A percentile compares a stretch with the other conserved stretches of the same genome.
Conservation (phyloP, 2,113 vertebrate species). For the Pampusana beccarii region DNA sequence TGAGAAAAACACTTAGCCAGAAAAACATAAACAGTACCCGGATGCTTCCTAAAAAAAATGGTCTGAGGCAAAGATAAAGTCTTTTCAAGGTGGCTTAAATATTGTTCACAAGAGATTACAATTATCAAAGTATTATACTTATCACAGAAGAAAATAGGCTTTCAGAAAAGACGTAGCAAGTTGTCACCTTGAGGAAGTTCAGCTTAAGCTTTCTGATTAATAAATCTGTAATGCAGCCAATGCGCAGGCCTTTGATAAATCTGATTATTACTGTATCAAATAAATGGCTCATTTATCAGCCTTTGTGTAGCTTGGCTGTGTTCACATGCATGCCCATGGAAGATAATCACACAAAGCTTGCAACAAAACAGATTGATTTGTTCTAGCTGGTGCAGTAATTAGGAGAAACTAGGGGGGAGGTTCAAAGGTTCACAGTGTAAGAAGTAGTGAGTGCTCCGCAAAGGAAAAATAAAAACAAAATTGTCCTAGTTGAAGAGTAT, state of each 20-base stretch:
- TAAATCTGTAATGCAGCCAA: not conserved
- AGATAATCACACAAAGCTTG: constrained; percentile 39
- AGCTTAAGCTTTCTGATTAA: constrained; percentile 48
- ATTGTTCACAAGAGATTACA: not conserved
- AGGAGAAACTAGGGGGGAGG: not conserved
- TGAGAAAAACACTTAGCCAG: not conserved
- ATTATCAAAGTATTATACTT: not conserved
- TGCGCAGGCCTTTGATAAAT: constrained; percentile 52
- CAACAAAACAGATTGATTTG: constrained; percentile 56
- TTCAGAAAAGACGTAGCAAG: not conserved
- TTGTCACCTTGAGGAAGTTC: constrained; percentile 48
- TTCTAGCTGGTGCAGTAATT: constrained; percentile 18
- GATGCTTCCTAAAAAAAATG: not conserved
- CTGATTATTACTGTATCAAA: constrained; percentile 67
- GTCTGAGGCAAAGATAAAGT: not conserved
- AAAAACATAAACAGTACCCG: not conserved
- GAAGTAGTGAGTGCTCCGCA: not conserved
- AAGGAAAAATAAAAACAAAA: not conserved
- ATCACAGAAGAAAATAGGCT: not conserved
- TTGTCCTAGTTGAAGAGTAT: not conserved
- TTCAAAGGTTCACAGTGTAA: constrained; percentile 5
- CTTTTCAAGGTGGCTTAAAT: not conserved
- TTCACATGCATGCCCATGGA: not conserved
- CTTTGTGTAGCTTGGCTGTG: not conserved
- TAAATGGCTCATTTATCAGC: constrained; percentile 68